These are phyloP conservation scores for Habrosyne pyritoides DNA, from an alignment of 2,888 invertebrate genomes.

Conservation along the genomic window DNA sequence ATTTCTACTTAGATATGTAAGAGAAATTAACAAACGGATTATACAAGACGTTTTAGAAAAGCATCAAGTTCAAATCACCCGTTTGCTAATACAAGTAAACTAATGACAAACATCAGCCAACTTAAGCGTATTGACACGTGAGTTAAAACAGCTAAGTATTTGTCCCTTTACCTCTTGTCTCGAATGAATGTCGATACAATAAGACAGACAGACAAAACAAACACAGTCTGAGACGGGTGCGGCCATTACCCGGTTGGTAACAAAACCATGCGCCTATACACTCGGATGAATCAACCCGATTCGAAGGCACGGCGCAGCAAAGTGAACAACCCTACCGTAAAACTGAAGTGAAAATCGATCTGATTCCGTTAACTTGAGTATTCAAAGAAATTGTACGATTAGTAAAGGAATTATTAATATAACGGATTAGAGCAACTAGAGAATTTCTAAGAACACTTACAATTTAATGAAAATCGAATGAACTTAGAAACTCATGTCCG, in stretches of 20 bases:
- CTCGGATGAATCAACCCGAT: background rate
- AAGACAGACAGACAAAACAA: conserved; percentile 1
- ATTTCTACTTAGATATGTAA: too few relatives aligned
- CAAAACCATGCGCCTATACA: background rate
- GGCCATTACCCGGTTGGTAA: conserved; percentile 1
- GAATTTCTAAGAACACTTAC: too few relatives aligned
- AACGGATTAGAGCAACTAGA: too few relatives aligned
- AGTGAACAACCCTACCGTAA: background rate
- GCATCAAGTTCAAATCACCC: too few relatives aligned
- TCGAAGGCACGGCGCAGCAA: background rate
- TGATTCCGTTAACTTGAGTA: background rate
- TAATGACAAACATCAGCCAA: background rate
- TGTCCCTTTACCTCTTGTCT: background rate
- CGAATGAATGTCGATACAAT: background rate
- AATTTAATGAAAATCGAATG: background rate
- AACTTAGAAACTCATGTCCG: background rate
- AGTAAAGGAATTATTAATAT: too few relatives aligned
- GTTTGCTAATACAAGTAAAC: background rate
- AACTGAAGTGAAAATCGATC: background rate
- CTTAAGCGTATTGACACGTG: background rate
- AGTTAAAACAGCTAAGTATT: background rate
- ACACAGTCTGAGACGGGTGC: background rate
- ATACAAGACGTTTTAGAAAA: too few relatives aligned
- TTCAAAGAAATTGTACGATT: too few relatives aligned
- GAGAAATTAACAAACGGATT: too few relatives aligned